Evolutionary conservation across 2,797 vertebrate genomes (phyloP), one percentile per base, ranked within the genome.

Genomic region (Gambelia wislizenii): DNA sequence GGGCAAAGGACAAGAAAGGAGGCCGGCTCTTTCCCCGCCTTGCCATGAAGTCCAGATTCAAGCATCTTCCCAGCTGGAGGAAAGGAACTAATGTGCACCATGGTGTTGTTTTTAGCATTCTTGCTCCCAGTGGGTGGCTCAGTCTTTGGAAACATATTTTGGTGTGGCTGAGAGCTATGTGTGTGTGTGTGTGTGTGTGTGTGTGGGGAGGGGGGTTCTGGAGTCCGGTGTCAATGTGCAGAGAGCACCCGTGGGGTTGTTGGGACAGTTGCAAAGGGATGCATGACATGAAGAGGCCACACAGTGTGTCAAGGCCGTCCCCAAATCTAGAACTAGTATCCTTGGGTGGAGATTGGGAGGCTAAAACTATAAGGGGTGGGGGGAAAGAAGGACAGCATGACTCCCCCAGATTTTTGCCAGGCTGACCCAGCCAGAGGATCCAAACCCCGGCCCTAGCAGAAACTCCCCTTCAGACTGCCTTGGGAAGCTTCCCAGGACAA

Each of bases 1-100:
- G 95, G 93, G 94, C 92, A 95, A 92, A 95, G 94, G 91, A 92
- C 91, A 91, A 56, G 12, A 69, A 85, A 94, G 88, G 91, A 93
- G 92, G 86, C 83, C 85, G 90, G 89, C 91, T 92, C 89, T 91
- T 93, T 95, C 91, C 91, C 89, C 91, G 92, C 94, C 89, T 39
- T 89, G 92, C 91, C 91, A 90, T 93, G 86, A 59, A 91, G 92
- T 94, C 92, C 92, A 94, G 89, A 79, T 30, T 44, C 2, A n/a
- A 79, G 86, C 39, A 30, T 94, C 94, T 92, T 89, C 92, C 88
- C 91, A 89, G 88, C 92, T 92, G 87, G 36, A 94, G 90, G 82
- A 92, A 89, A 95, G 72, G 89, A 91, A 89, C 86, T 67, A 78
- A 90, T 83, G 18, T 87, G 76, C 0, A 9, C 90, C 87, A 72